Conservation (phyloP, 2,797 vertebrate species). For the Tokudaia tokunoshimensis region DNA sequence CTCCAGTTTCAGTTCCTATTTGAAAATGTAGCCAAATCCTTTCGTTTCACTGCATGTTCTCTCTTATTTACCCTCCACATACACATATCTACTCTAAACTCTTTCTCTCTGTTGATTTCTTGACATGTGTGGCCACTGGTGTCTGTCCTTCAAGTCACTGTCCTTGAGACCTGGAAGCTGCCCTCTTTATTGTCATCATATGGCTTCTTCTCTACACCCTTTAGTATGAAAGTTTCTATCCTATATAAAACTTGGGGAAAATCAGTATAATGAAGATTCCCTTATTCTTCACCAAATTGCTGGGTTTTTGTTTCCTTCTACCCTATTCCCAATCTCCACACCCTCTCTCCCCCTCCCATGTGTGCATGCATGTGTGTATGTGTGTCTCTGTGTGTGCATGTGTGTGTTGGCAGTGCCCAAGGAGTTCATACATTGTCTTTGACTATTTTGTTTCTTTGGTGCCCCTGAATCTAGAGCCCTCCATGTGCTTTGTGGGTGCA, state of each 20-base stretch:
- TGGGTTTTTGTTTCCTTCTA: background rate
- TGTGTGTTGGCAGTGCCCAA: background rate
- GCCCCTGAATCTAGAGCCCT: background rate
- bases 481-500: background rate
- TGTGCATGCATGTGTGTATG: background rate
- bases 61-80: background rate
- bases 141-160: slow-evolving; percentile 11
- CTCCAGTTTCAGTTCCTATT: no score
- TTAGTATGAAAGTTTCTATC: slow-evolving; percentile 20
- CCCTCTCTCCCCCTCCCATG: fast-evolving
- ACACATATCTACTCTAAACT: background rate
- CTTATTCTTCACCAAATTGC: background rate
- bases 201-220: background rate
- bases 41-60: background rate
- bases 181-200: background rate
- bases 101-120: background rate
- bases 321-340: no score
- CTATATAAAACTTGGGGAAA: background rate
- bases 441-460: slow-evolving; percentile 10
- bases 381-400: background rate
- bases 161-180: background rate
- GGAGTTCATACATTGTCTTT: slow-evolving; percentile 1
- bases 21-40: background rate
- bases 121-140: background rate
- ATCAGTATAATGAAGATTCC: background rate